Conservation (phyloP, 2,888 invertebrate genomes). For the Saturnia japonica region DNA sequence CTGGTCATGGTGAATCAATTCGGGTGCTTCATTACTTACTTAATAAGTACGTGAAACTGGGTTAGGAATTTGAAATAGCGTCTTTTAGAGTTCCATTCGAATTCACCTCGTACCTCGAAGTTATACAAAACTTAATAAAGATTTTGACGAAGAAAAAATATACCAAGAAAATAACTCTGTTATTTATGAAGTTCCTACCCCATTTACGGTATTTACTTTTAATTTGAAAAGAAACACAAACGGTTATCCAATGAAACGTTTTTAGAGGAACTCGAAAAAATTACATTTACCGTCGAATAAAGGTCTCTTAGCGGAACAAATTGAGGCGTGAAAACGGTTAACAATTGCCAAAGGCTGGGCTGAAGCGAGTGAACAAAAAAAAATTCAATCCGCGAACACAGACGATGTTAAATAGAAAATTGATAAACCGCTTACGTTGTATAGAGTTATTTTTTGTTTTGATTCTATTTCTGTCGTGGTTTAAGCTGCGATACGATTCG, state of each 20-base stretch:
- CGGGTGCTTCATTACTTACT: no score
- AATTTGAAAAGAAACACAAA: constrained; percentile 11
- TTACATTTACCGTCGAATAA: constrained; percentile 8
- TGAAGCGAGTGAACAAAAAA: constrained; percentile 31
- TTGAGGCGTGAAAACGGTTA: constrained; percentile 19
- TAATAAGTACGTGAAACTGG: no score
- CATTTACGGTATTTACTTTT: constrained; percentile 8
- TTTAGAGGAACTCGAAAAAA: constrained; percentile 17
- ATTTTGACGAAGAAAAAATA: neutral
- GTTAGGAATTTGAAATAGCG: no score
- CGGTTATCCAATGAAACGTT: constrained; percentile 15
- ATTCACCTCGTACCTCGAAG: neutral
- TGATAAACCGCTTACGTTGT: constrained; percentile 58
- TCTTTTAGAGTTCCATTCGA: no score
- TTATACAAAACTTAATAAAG: neutral
- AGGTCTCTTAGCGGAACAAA: constrained; percentile 22
- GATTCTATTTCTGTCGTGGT: constrained; percentile 32
- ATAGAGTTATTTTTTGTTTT: constrained; percentile 46
- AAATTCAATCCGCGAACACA: constrained; percentile 46
- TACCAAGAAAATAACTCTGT: neutral
- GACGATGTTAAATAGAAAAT: constrained; percentile 51
- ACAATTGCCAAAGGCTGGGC: constrained; percentile 16
- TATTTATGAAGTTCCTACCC: neutral
- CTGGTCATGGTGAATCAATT: no score
- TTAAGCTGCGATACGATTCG: neutral